phyloP scores from a whole-genome alignment of 2,797 vertebrate genomes.

The Okamejei kenojei region DNA sequence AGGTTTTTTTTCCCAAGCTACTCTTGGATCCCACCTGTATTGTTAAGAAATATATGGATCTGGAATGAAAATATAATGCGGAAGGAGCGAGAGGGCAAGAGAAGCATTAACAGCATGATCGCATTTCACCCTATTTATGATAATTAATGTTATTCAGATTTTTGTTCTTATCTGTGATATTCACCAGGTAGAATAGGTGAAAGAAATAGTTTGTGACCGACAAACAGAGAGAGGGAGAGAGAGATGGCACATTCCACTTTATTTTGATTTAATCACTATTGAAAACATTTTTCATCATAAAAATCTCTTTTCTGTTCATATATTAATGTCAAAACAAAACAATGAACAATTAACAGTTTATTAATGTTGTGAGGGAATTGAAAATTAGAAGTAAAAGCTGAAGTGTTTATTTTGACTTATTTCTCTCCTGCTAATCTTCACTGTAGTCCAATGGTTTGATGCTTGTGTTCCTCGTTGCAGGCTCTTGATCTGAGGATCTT shows the following conservation, averaged over 20 bases:
- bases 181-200: background rate
- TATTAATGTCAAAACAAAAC: background rate
- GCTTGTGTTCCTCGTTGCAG: background rate
- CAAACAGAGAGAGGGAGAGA: no score
- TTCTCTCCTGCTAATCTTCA: background rate
- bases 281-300: no score
- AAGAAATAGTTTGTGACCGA: no score
- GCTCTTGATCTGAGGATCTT: background rate
- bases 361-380: background rate
- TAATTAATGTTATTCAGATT: background rate
- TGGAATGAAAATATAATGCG: background rate
- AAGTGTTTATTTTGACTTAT: background rate
- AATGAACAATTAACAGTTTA: background rate
- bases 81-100: background rate
- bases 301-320: background rate
- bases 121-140: background rate
- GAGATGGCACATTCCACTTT: no score
- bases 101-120: background rate
- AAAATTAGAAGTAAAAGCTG: background rate
- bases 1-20: no score
- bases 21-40: background rate
- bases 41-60: background rate
- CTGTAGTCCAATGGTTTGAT: background rate
- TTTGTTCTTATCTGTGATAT: background rate
- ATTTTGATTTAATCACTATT: no score